Base-by-base conservation (phyloP, 2,113 vertebrate species). In the Pseudorectes ferrugineus region DNA sequence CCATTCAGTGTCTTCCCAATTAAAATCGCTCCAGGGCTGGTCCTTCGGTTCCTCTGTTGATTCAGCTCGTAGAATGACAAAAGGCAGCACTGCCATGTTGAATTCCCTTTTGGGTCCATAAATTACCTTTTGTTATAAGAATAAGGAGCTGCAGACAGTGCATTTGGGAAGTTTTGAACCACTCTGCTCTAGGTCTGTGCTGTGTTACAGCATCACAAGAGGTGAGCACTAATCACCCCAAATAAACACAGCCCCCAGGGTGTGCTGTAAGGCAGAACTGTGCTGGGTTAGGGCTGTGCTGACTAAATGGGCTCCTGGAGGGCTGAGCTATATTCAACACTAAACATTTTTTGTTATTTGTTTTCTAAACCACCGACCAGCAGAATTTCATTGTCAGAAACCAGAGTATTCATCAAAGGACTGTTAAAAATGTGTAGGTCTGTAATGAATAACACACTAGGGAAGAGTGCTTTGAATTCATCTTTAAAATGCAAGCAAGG, bases 401-500 rank as follows among this genome's bases (percentile, higher is more conserved):
- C 16, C 35, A 74, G 59, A 25, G 35, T 73, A 52, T 83, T 85
- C 85, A 59, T 94, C 65, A 84, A 78, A 83, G 40, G 76, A 31
- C 76, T 93, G 76, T 95, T 88, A 81, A 93, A 92, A 93, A 94
- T 36, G 35, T 70, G n/a, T 70, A 40, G 55, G 68, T 73, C 75
- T 86, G 61, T 71, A 85, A 85, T 86, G 88, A 94, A 66, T 81
- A 81, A 89, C 82, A 18, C 67, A 16, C 88, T 62, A 70, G 85
- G 91, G 79, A 88, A 36, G 40, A 54, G 55, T 31, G 20, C 88
- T 90, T 83, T 49, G 84, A 73, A 91, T 62, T 77, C 45, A 42
- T 93, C 51, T 86, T 92, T 77, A 94, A 84, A 91, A 91, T 68
- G 75, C 76, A 63, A 74, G 82, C 63, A 58, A 62, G 63, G 82